phyloP scores from a whole-genome alignment of 2,797 vertebrate species.

The Cynopterus sphinx region DNA sequence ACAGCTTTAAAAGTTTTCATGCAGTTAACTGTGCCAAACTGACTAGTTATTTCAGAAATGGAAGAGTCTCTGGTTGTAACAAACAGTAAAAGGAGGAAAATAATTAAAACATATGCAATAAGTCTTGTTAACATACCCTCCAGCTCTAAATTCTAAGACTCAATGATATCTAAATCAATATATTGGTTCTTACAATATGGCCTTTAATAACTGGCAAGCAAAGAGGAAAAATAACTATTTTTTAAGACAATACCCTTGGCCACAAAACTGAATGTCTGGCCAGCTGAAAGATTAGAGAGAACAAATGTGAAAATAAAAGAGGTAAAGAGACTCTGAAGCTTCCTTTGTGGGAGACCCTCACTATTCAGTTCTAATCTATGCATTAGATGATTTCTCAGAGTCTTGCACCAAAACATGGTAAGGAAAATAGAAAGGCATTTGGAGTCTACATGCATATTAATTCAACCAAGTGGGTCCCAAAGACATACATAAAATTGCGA shows the following conservation, averaged over 20 bases:
- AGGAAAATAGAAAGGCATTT: not conserved
- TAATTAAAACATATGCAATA: not conserved
- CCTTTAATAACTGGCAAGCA: not conserved
- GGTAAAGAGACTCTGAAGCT: not conserved
- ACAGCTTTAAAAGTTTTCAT: not conserved
- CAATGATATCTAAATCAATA: slow-evolving; percentile 25
- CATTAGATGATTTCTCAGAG: not conserved
- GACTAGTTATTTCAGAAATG: not conserved
- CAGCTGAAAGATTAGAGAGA: not conserved
- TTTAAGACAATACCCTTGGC: slow-evolving; percentile 6
- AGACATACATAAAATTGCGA: slow-evolving; percentile 16
- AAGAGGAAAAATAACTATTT: not conserved
- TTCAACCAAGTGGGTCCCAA: not conserved
- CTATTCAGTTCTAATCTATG: not conserved
- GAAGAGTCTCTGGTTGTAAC: not conserved
- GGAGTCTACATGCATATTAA: not conserved
- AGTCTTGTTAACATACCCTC: not conserved
- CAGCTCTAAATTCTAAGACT: not conserved
- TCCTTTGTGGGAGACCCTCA: not conserved
- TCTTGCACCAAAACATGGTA: not conserved
- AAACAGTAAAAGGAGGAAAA: not conserved
- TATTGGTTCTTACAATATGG: not conserved
- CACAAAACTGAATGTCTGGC: not conserved
- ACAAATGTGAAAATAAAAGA: not conserved
- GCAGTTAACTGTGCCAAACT: not conserved